These are phyloP conservation scores for Rhingia campestris DNA, from an alignment of 2,888 invertebrate genomes.

Conservation along the genomic window DNA sequence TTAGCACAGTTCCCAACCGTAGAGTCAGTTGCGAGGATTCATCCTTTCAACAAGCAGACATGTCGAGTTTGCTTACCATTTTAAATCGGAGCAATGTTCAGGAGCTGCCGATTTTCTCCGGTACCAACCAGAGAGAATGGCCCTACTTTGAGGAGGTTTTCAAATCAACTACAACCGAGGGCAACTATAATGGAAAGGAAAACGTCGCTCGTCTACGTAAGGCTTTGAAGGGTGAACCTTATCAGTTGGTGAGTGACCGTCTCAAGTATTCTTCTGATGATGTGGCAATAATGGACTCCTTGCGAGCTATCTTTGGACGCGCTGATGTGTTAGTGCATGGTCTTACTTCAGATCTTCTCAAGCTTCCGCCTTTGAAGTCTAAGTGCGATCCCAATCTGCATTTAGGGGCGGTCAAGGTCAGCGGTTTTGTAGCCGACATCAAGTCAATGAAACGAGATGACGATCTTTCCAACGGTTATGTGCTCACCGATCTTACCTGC, in stretches of 20 bases:
- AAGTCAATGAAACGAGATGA: no score
- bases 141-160: constrained; percentile 29
- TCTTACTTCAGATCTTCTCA: constrained; percentile 15
- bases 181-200: constrained; percentile 5
- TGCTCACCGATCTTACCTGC: constrained; percentile 20
- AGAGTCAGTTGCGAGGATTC: background rate
- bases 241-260: constrained; percentile 27
- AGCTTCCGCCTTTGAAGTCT: constrained; percentile 20
- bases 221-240: background rate
- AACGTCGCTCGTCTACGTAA: constrained; percentile 7
- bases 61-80: no score
- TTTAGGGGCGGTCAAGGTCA: no score
- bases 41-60: background rate
- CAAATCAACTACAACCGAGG: constrained; percentile 14
- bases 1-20: background rate
- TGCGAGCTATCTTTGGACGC: constrained; percentile 23
- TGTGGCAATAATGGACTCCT: constrained; percentile 1
- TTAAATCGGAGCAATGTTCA: no score
- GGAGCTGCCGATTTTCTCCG: no score
- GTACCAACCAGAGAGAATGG: no score
- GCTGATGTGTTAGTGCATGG: constrained; percentile 27
- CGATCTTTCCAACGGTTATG: constrained; percentile 13
- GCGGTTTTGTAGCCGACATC: no score
- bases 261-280: constrained; percentile 16
- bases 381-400: no score